These are phyloP conservation scores for Rhineura floridana DNA, from an alignment of 2,113 vertebrate genomes.

Conservation along the genomic window DNA sequence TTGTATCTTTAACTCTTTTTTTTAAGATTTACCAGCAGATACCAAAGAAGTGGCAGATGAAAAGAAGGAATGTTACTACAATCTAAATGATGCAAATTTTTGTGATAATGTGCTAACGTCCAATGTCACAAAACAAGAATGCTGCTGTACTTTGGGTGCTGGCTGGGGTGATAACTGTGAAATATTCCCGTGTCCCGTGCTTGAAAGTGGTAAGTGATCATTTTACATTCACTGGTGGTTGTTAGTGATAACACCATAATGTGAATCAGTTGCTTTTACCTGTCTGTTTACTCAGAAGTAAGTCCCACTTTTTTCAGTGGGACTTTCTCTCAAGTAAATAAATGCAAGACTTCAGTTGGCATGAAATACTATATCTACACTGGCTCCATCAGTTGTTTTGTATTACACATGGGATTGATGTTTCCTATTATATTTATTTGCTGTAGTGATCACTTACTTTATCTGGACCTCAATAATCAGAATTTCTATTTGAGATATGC, in stretches of 20 bases:
- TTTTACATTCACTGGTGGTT: neutral
- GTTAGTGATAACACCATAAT: neutral
- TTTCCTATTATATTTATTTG: neutral
- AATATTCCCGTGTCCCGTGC: conserved; percentile 92
- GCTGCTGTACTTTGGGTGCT: conserved; percentile 95
- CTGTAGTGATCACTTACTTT: neutral
- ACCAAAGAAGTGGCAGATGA: conserved; percentile 76
- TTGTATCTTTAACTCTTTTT: neutral
- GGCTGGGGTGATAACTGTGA: conserved; percentile 99
- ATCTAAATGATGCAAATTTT: conserved; percentile 91
- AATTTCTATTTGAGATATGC: neutral
- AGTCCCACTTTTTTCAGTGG: neutral
- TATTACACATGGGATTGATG: neutral
- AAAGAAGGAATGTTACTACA: conserved; percentile 96
- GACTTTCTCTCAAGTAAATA: neutral
- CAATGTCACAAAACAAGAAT: conserved; percentile 92
- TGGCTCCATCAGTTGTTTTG: neutral
- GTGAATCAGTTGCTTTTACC: neutral
- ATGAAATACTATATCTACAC: neutral
- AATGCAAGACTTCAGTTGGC: neutral
- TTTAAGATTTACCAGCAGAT: conserved; percentile 60
- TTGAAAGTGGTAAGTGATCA: conserved; percentile 85
- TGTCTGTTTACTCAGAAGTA: neutral
- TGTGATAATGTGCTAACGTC: conserved; percentile 94
- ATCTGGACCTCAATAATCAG: neutral